Conservation (phyloP, 2,797 vertebrate species). For the Uromys caudimaculatus region DNA sequence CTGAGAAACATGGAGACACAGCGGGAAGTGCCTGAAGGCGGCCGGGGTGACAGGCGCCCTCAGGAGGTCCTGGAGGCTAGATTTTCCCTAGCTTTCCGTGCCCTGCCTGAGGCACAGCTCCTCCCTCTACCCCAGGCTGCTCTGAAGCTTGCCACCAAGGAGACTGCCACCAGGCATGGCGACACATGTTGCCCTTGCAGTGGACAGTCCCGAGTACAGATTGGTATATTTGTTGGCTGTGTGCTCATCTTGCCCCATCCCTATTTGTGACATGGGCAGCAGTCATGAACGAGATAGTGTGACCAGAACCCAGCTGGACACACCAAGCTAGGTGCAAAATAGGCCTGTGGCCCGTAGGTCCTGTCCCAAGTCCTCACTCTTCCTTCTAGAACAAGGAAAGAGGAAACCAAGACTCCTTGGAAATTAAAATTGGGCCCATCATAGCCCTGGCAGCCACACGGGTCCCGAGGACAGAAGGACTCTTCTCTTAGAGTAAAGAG, state of each 20-base stretch:
- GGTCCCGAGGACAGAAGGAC: background rate
- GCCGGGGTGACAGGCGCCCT: background rate
- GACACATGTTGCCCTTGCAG: too few relatives aligned
- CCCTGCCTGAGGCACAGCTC: background rate
- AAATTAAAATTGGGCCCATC: background rate
- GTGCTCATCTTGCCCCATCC: background rate
- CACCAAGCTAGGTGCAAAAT: background rate
- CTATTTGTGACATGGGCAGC: background rate
- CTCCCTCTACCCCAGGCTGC: too few relatives aligned
- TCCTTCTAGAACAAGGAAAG: constrained; percentile 21
- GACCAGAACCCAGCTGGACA: background rate
- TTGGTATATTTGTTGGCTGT: background rate
- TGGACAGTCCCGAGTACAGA: background rate
- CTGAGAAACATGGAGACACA: background rate
- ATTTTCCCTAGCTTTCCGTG: background rate
- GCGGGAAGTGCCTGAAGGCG: background rate
- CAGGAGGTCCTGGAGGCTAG: background rate
- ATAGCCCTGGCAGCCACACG: background rate
- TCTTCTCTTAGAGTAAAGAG: background rate
- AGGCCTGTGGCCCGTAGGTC: background rate
- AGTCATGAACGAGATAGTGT: background rate
- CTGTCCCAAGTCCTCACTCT: background rate
- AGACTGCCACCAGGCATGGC: accelerated
- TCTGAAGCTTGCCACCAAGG: background rate
- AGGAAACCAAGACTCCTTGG: background rate